These are phyloP conservation scores for Plutomurus gul DNA, from an alignment of 1,140 invertebrate species.

Conservation along the genomic window DNA sequence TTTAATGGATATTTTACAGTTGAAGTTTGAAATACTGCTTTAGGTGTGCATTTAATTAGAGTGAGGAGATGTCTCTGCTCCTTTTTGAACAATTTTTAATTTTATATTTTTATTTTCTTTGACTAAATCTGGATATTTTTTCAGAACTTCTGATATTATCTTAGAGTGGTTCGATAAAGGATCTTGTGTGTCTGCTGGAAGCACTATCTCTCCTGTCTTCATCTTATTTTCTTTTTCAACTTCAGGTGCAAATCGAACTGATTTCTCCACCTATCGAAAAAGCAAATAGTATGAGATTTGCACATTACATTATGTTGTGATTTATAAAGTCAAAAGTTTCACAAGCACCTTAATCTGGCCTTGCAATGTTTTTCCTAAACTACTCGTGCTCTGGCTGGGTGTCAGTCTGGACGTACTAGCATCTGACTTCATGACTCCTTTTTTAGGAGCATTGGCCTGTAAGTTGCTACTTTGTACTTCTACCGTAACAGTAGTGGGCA, in stretches of 20 bases:
- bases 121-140: constrained; percentile 83
- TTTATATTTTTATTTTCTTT: constrained; percentile 85
- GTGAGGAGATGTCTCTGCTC: too few relatives aligned
- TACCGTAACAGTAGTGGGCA: neutral
- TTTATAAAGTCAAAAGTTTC: neutral
- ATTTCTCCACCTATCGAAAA: constrained; percentile 35
- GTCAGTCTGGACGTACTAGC: neutral
- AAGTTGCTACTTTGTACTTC: neutral
- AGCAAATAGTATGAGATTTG: neutral
- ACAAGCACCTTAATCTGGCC: neutral
- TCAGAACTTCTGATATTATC: constrained; percentile 81
- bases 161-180: constrained; percentile 71
- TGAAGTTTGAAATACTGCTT: constrained; percentile 54
- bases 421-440: neutral
- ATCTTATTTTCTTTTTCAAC: constrained; percentile 49
- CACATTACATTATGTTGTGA: neutral
- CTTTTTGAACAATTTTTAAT: constrained; percentile 75
- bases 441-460: neutral
- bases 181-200: neutral
- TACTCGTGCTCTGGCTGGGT: neutral
- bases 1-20: constrained; percentile 40
- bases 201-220: neutral
- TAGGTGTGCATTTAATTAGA: too few relatives aligned
- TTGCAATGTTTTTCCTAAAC: neutral
- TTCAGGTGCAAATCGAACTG: constrained; percentile 50